These are phyloP conservation scores for Cryptosula pallasiana DNA, from an alignment of 2,888 invertebrate species.

Conservation along the genomic window DNA sequence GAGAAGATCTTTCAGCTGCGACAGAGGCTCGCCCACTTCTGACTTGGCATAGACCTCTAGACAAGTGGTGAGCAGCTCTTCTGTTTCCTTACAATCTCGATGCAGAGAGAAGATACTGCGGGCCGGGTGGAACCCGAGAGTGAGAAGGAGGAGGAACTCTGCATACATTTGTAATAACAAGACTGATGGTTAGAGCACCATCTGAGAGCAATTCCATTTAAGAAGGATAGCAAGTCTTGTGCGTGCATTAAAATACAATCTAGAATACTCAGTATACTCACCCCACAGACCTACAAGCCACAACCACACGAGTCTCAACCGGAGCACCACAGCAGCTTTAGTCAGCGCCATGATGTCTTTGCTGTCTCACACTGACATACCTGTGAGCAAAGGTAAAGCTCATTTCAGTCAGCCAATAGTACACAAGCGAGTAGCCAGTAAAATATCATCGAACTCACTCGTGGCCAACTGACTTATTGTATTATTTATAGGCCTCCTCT, in stretches of 20 bases:
- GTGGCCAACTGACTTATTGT: too few species aligned
- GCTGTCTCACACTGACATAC: not conserved
- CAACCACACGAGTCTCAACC: not conserved
- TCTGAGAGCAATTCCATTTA: too few species aligned
- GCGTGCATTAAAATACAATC: not conserved
- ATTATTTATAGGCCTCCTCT: too few species aligned
- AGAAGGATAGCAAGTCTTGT: too few species aligned
- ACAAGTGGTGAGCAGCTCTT: not conserved
- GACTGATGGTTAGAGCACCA: too few species aligned
- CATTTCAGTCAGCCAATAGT: too few species aligned
- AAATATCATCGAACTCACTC: too few species aligned
- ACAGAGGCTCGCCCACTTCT: not conserved
- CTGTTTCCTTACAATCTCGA: not conserved
- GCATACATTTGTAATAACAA: too few species aligned
- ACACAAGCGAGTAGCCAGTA: too few species aligned
- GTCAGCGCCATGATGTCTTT: not conserved
- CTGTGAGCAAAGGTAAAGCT: not conserved
- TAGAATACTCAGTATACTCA: not conserved
- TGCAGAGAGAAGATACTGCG: slow-evolving; percentile 1
- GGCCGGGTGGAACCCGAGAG: slow-evolving; percentile 7
- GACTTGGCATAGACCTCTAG: slow-evolving; percentile 11
- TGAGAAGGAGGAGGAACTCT: slow-evolving; percentile 10
- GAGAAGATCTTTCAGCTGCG: slow-evolving; percentile 5
- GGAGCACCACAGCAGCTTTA: not conserved
- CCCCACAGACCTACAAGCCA: not conserved